phyloP scores from a whole-genome alignment of 2,888 invertebrate species.

The Luperina nickerlii region DNA sequence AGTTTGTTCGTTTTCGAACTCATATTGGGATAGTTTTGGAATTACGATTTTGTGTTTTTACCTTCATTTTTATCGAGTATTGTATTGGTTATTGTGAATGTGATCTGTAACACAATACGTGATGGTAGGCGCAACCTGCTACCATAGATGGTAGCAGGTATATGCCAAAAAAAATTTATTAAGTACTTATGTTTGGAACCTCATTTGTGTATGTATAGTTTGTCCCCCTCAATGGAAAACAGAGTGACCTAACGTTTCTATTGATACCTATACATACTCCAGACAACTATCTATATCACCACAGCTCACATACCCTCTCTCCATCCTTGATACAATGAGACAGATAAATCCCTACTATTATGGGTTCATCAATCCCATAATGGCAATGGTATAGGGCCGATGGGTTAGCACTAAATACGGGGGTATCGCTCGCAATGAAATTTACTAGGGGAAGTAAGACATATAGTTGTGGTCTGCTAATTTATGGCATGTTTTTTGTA shows the following conservation, averaged over 20 bases:
- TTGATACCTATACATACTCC: background rate
- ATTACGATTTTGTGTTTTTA: background rate
- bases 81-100: too few relatives aligned
- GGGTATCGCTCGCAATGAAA: constrained; percentile 73
- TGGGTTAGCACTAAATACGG: constrained; percentile 69
- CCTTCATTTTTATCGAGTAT: background rate
- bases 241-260: background rate
- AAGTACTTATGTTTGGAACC: background rate
- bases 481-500: constrained; percentile 89
- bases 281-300: background rate
- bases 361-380: constrained; percentile 69
- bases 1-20: constrained; percentile 12
- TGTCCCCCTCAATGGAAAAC: background rate
- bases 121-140: background rate
- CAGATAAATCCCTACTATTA: constrained; percentile 69
- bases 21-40: constrained; percentile 3
- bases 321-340: constrained; percentile 58
- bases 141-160: too few relatives aligned
- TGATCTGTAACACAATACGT: background rate
- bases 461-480: constrained; percentile 82
- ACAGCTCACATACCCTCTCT: constrained; percentile 21
- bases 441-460: constrained; percentile 81
- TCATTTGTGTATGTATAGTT: background rate
- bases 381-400: constrained; percentile 66
- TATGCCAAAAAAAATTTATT: background rate